Percentiles rank a stretch among this genome's conserved stretches.
Evolutionary conservation across 2,888 invertebrate genomes (phyloP).

Genomic region (Palloptera scutellata): DNA sequence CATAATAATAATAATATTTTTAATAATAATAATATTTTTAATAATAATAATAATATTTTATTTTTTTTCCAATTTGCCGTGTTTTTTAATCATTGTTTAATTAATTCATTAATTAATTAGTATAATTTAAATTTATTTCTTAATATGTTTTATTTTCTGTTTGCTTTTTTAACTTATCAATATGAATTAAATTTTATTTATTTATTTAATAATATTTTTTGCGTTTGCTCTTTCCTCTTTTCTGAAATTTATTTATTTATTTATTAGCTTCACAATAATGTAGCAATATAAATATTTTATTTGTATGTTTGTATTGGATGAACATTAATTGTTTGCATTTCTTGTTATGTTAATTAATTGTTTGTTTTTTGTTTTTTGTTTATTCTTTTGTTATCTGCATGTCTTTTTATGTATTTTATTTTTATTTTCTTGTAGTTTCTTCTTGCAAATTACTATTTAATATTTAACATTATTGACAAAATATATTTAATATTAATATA

Average conservation of each 20-base stretch:
- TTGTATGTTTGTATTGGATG: constrained; percentile 28
- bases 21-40: not conserved
- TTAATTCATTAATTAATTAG: constrained; percentile 31
- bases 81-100: constrained; percentile 26
- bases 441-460: constrained; percentile 31
- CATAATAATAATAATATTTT: constrained; percentile 35
- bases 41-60: not conserved
- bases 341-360: constrained; percentile 26
- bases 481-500: constrained; percentile 41
- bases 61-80: constrained; percentile 22
- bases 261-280: constrained; percentile 6
- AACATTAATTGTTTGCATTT: constrained; percentile 43
- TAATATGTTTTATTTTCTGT: constrained; percentile 27
- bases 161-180: too few species aligned
- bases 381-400: constrained; percentile 25
- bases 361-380: constrained; percentile 17
- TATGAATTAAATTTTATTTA: too few species aligned
- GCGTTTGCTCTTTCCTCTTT: constrained; percentile 7
- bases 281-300: not conserved
- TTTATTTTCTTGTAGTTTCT: constrained; percentile 9
- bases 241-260: constrained; percentile 11
- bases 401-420: constrained; percentile 24
- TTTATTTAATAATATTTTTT: constrained; percentile 19
- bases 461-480: constrained; percentile 58
- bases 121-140: constrained; percentile 30